phyloP scores from a whole-genome alignment of 2,797 vertebrate genomes.

The Oreochromis mossambicus region DNA sequence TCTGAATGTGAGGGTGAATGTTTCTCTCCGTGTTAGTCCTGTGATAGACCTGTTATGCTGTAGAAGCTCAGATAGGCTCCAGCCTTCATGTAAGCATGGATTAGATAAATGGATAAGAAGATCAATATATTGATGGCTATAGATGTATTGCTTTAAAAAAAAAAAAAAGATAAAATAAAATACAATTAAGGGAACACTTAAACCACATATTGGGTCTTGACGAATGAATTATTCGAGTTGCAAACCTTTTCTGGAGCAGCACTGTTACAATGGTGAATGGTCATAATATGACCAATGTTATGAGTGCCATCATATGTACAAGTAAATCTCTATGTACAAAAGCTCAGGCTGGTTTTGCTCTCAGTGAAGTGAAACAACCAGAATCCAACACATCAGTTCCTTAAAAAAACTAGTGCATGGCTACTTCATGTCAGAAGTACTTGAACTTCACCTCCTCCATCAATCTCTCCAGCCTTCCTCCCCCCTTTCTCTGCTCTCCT shows the following conservation, averaged over 20 bases:
- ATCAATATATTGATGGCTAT: not conserved
- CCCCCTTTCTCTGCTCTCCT: constrained; percentile 23
- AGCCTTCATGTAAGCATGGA: not conserved
- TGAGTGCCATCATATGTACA: not conserved
- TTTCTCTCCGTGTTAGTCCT: not conserved
- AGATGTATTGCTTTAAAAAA: too few relatives aligned
- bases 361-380: not conserved
- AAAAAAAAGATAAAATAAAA: too few relatives aligned
- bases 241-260: not conserved
- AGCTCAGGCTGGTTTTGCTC: not conserved
- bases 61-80: not conserved
- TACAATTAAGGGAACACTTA: too few relatives aligned
- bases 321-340: not conserved
- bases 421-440: constrained; percentile 1
- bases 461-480: constrained; percentile 23
- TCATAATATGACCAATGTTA: not conserved
- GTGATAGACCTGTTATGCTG: not conserved
- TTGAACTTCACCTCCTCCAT: constrained; percentile 40
- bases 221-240: too few relatives aligned
- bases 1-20: too few relatives aligned
- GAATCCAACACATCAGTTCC: not conserved
- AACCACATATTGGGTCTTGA: too few relatives aligned
- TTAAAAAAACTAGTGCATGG: not conserved
- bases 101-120: not conserved
- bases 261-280: not conserved